Base-by-base conservation (phyloP, 1,140 invertebrate genomes). In the Odontomachus brunneus region DNA sequence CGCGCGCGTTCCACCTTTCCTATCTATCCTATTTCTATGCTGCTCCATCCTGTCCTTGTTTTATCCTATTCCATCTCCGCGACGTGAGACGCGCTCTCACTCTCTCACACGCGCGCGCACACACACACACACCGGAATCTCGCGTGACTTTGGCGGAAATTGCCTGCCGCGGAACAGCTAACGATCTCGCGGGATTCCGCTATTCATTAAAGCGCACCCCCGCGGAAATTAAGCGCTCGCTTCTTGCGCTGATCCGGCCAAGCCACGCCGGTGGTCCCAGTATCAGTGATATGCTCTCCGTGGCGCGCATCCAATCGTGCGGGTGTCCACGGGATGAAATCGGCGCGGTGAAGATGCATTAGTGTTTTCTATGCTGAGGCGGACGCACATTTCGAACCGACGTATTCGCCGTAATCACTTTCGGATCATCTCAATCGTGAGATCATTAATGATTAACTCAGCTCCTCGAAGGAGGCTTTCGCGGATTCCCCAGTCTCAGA, bases 131-230 rank as follows among this genome's bases (percentile, higher is more conserved):
- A 0, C 17, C 51, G 7, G 17, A 33, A 24, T 44, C 38, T 48
- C 78, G 85, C 83, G 57, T 76, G 48, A 72, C 49, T 76, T 60
- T 73, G 59, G 60, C 69, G 51, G 63, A 87, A 82, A 87, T 55
- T 72, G 15, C 73, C 53, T 87, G 38, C 38, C 57, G 53, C 53
- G 22, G 38, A 19, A 1, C 19, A 15, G 48, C 59, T 63, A 74
- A 74, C 26, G 57, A 51, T 73, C 69, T 51, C 22, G 51, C 38
- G 17, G n/a, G 63, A 67, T 57, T 71, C 33, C 51, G 75, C 65
- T 57, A 80, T 59, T 80, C 65, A n/a, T 29, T 49, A 17, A 44
- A 33, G 3, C 33, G 9, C 17, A 44, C 26, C 57, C 44, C 44
- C 24, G 44, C 22, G 38, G 53, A 62, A 69, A 78, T 60, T 81